Conservation (phyloP, 2,888 invertebrate genomes). For the Druceiella hillmani region DNA sequence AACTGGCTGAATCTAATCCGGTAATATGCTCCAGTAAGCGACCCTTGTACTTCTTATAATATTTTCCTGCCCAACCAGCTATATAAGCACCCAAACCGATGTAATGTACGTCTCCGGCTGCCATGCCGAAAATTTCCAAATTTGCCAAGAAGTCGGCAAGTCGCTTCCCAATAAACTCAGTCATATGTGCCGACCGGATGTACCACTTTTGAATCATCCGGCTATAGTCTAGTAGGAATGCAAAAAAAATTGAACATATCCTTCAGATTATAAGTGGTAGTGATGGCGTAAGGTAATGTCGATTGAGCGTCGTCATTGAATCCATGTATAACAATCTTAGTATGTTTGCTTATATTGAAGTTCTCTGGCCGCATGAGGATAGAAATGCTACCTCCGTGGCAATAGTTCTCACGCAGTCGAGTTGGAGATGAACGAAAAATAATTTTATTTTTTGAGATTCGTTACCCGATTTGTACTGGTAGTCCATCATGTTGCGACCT, state of each 20-base stretch:
- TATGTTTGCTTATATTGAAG: conserved; percentile 44
- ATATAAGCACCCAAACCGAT: conserved; percentile 55
- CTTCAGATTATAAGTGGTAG: conserved; percentile 41
- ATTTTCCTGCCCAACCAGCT: conserved; percentile 48
- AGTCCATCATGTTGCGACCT: too few species aligned
- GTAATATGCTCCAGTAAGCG: conserved; percentile 41
- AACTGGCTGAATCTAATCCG: conserved; percentile 48
- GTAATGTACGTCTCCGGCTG: conserved; percentile 47
- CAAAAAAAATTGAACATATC: conserved; percentile 46
- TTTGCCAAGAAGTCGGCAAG: conserved; percentile 47
- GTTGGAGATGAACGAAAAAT: conserved; percentile 35
- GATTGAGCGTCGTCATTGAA: conserved; percentile 45
- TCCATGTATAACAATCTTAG: conserved; percentile 46
- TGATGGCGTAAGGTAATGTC: conserved; percentile 38
- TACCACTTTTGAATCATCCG: conserved; percentile 42
- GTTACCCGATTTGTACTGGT: too few species aligned
- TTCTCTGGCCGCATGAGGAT: conserved; percentile 34
- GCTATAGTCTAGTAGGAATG: conserved; percentile 43
- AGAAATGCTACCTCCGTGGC: conserved; percentile 38
- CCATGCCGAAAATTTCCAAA: conserved; percentile 41
- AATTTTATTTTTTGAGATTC: too few species aligned
- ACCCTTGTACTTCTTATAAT: conserved; percentile 38
- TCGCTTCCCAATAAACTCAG: conserved; percentile 47
- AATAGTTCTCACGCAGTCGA: conserved; percentile 30
- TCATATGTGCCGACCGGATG: conserved; percentile 40